Base-by-base conservation (phyloP, 2,113 vertebrate genomes). In the Syngnathus floridae region DNA sequence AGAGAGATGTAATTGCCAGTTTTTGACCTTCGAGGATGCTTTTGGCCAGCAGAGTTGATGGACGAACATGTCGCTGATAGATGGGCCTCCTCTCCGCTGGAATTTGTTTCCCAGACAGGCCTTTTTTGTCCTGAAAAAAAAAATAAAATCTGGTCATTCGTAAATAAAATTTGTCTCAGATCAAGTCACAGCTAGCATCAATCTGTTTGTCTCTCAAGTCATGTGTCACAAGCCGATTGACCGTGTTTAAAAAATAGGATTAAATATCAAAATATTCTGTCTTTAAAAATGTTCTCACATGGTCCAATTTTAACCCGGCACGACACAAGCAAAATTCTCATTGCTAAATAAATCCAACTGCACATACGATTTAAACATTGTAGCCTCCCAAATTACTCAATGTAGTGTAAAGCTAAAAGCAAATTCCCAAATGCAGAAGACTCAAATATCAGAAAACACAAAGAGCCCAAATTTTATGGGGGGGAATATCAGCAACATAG, bases 1-100 rank as follows among this genome's bases (percentile, higher is more conserved):
- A 7, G 2, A 7, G 5, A 5, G 6, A 17, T 4, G 14, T 12
- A 36, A 37, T 57, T 31, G 21, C 56, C 3, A 48, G 56, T n/a
- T 48, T 82, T 7, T 73, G 80, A 98, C 96, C 97, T 95, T 99
- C 97, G 60, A 99, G 84, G 89, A 99, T 99, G 89, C 95, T 98
- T 86, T 98, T 98, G 67, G 97, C 95, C 83, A 99, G 89, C 88
- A 98, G 90, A 82, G 95, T 97, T 48, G 97, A 96, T 0, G 97
- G 88, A 38, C 94, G 92, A 63, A 95, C 91, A 69, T 97, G 95
- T 71, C 95, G 90, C 86, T 97, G 96, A 82, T 95, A 99, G 3
- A 96, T 90, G 2, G 90, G 83, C 86, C 95, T 93, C 82, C 95
- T 91, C 77, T 99, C 96, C 11, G 93, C 87, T 52, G 91, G 90